A percentile compares a stretch with the other conserved stretches of the same genome.
These are phyloP conservation scores for Xenops minutus DNA, from an alignment of 2,797 vertebrate species.

Conservation along the genomic window DNA sequence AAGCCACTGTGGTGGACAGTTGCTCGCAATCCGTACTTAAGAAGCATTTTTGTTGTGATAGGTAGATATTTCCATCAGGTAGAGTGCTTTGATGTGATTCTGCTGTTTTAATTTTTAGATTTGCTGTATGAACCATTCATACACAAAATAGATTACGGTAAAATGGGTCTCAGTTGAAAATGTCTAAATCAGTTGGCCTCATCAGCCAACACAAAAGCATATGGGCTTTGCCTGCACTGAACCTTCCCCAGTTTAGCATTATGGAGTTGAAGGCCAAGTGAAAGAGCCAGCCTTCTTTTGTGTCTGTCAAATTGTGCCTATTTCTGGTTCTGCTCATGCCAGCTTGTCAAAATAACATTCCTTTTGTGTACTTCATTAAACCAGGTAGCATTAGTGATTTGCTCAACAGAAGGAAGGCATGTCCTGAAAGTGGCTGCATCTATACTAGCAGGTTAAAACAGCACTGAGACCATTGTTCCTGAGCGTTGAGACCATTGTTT, in stretches of 20 bases:
- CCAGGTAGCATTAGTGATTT: neutral
- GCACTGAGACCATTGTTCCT: neutral
- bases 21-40: neutral
- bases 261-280: neutral
- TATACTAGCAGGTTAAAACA: neutral
- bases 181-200: neutral
- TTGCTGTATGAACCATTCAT: neutral
- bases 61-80: neutral
- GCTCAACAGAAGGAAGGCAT: neutral
- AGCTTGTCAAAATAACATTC: neutral
- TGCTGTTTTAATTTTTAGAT: neutral
- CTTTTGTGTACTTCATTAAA: neutral
- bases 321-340: neutral
- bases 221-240: neutral
- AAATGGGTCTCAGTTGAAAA: neutral
- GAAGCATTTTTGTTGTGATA: neutral
- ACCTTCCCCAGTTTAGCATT: neutral
- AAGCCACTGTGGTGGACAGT: neutral
- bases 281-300: neutral
- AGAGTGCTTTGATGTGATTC: neutral
- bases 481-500: rapidly evolving
- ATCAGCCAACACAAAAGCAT: neutral
- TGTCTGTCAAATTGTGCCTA: neutral
- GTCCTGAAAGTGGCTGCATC: neutral
- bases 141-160: neutral